Evolutionary conservation across 2,113 vertebrate genomes (phyloP).

Genomic region (Siniperca knerii): DNA sequence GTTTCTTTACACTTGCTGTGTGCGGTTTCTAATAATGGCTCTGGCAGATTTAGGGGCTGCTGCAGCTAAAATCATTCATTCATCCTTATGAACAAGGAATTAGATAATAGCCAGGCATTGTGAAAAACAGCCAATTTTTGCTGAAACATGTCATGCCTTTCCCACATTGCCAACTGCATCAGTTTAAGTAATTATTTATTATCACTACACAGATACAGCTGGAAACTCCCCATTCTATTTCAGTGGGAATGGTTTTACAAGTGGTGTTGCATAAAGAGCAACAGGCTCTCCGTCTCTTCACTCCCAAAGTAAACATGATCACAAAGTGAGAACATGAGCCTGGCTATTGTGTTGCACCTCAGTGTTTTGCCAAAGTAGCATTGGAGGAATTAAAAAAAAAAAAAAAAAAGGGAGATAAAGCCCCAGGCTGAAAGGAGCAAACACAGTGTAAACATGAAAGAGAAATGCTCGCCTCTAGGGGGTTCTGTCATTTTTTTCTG

Average conservation of each 20-base stretch:
- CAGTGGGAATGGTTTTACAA: background rate
- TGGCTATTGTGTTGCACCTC: conserved; percentile 20
- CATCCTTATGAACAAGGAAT: background rate
- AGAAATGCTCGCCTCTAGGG: conserved; percentile 31
- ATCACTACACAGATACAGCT: background rate
- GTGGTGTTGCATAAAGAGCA: conserved; percentile 16
- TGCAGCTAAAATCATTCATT: background rate
- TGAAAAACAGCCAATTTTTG: background rate
- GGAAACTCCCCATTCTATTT: background rate
- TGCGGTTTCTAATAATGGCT: background rate
- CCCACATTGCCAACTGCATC: background rate
- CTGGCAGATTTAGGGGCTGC: background rate
- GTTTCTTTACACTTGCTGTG: conserved; percentile 1
- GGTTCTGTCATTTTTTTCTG: conserved; percentile 30
- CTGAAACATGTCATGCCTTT: background rate
- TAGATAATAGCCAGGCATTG: background rate
- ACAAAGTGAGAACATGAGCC: conserved; percentile 25
- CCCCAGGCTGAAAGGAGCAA: background rate
- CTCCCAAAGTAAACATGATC: conserved; percentile 44
- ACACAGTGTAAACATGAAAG: background rate
- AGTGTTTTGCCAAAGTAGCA: background rate
- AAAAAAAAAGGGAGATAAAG: background rate
- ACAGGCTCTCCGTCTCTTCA: conserved; percentile 2
- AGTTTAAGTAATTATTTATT: conserved; percentile 1
- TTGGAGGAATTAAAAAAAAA: conserved; percentile 8